A percentile compares a stretch with the other conserved stretches of the same genome.
phyloP scores from a whole-genome alignment of 2,888 invertebrate species.

The Pachliopta kotzebuea region DNA sequence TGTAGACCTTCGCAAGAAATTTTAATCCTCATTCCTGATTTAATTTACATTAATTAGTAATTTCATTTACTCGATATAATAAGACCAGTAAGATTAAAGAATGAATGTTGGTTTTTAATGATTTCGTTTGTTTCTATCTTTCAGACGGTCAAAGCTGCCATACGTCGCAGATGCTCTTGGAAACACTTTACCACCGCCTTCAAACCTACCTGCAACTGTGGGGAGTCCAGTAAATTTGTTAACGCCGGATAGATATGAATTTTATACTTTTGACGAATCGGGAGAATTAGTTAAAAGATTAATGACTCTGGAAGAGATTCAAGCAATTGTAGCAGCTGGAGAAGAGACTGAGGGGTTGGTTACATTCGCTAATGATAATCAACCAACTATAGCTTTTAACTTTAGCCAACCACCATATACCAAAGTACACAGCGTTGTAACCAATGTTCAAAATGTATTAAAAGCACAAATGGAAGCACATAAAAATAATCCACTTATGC shows the following conservation, averaged over 20 bases:
- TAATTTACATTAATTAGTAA: no score
- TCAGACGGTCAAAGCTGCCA: slow-evolving; percentile 71
- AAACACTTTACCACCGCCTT: slow-evolving; percentile 83
- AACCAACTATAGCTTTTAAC: slow-evolving; percentile 69
- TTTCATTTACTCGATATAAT: no score
- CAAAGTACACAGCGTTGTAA: slow-evolving; percentile 89
- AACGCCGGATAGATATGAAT: slow-evolving; percentile 91
- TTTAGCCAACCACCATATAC: slow-evolving; percentile 81
- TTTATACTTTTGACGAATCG: slow-evolving; percentile 91
- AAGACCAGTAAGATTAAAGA: neutral
- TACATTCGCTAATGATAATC: slow-evolving; percentile 72
- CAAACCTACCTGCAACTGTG: slow-evolving; percentile 80
- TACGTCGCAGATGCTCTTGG: slow-evolving; percentile 85
- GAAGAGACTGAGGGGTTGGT: slow-evolving; percentile 83
- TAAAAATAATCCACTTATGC: slow-evolving; percentile 69
- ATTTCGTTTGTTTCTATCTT: slow-evolving; percentile 36
- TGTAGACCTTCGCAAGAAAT: no score
- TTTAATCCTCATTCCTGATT: no score
- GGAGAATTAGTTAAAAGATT: slow-evolving; percentile 90
- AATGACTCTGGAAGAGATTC: slow-evolving; percentile 92
- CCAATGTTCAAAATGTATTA: slow-evolving; percentile 90
- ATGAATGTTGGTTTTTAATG: neutral
- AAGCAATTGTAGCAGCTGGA: slow-evolving; percentile 90
- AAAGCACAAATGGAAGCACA: slow-evolving; percentile 87
- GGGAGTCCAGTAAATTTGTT: slow-evolving; percentile 90